A percentile compares a stretch with the other conserved stretches of the same genome.
These are phyloP conservation scores for Protodeltote pygarga DNA, from an alignment of 2,888 invertebrate genomes.

Conservation along the genomic window DNA sequence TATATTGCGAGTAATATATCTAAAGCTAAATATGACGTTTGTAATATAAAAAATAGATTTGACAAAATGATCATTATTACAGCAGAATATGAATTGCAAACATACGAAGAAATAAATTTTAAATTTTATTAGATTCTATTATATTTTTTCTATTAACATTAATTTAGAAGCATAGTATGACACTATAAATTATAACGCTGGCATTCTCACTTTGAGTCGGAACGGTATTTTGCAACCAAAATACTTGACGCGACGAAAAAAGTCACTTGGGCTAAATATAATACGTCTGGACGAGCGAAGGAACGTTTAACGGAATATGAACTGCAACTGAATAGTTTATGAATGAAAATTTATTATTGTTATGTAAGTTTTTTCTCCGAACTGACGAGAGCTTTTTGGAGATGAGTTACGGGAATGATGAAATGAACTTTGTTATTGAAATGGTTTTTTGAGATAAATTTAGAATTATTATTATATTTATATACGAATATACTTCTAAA, in stretches of 20 bases:
- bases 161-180: slow-evolving; percentile 37
- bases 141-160: slow-evolving; percentile 36
- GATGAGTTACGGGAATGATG: not conserved
- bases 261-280: slow-evolving; percentile 69
- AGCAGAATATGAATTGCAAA: slow-evolving; percentile 26
- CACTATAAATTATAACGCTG: slow-evolving; percentile 43
- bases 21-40: slow-evolving; percentile 3
- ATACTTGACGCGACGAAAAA: slow-evolving; percentile 72
- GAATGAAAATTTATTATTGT: slow-evolving; percentile 64
- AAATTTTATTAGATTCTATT: slow-evolving; percentile 30
- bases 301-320: slow-evolving; percentile 54
- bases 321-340: slow-evolving; percentile 64
- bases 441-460: not conserved
- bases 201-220: slow-evolving; percentile 54
- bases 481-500: too few species aligned
- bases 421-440: not conserved
- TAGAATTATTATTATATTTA: too few species aligned
- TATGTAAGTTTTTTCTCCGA: slow-evolving; percentile 49
- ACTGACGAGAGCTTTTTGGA: slow-evolving; percentile 1
- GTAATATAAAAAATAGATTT: slow-evolving; percentile 4
- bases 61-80: slow-evolving; percentile 27
- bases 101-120: slow-evolving; percentile 32
- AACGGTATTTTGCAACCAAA: slow-evolving; percentile 74
- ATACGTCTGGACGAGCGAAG: slow-evolving; percentile 64
- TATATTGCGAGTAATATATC: slow-evolving; percentile 16